Percentiles rank a stretch among this genome's conserved stretches.
Conservation (phyloP, 1,140 invertebrate genomes). For the Colletes gigas region DNA sequence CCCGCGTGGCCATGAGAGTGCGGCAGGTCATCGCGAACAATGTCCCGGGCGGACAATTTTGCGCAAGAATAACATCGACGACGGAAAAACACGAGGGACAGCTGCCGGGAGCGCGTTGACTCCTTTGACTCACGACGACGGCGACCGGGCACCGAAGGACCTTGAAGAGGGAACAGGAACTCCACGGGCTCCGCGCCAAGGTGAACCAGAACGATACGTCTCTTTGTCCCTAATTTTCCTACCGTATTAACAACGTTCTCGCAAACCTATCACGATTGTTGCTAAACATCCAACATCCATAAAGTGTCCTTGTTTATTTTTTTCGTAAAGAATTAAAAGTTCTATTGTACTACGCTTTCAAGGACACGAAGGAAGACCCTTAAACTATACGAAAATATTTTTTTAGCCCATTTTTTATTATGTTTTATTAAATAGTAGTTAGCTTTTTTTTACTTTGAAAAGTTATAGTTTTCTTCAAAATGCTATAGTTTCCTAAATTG, state of each 20-base stretch:
- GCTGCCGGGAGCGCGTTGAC: constrained; percentile 55
- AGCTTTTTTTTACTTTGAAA: too few species aligned
- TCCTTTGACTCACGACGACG: constrained; percentile 56
- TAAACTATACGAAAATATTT: too few species aligned
- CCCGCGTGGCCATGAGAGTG: constrained; percentile 11
- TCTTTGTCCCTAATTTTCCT: constrained; percentile 36
- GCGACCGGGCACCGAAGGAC: constrained; percentile 39
- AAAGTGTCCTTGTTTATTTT: too few species aligned
- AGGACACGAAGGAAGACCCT: too few species aligned
- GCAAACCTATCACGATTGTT: constrained; percentile 17
- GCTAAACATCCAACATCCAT: background rate
- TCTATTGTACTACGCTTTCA: too few species aligned
- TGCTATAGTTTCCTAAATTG: too few species aligned
- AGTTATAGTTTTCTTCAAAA: too few species aligned
- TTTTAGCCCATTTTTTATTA: too few species aligned
- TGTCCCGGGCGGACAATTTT: constrained; percentile 25
- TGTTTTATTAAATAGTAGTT: too few species aligned
- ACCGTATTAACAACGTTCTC: background rate
- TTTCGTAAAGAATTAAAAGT: too few species aligned
- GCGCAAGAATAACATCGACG: constrained; percentile 23
- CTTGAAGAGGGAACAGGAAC: constrained; percentile 71
- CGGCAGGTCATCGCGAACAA: constrained; percentile 18
- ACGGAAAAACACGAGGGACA: constrained; percentile 30
- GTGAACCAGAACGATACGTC: constrained; percentile 56
- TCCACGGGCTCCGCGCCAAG: constrained; percentile 54